phyloP scores from a whole-genome alignment of 2,797 vertebrate genomes.

The Pyrrhura leucotis region DNA sequence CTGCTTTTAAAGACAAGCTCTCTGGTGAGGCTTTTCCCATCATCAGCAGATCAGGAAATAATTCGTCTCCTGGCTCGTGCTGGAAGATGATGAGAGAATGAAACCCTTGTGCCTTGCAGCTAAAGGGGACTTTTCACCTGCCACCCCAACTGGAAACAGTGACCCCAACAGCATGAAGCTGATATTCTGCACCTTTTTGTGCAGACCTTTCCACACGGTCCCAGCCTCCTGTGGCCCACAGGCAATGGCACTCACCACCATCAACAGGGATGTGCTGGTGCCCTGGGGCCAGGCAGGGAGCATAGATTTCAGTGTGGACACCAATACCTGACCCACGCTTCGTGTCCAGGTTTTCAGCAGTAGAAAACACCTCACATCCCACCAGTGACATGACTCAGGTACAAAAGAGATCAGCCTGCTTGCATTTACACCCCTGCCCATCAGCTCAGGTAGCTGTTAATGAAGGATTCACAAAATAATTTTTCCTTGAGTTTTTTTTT shows the following conservation, averaged over 20 bases:
- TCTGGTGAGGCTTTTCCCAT: neutral
- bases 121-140: neutral
- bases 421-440: neutral
- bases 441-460: neutral
- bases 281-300: accelerated
- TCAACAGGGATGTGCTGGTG: accelerated
- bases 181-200: too few species aligned
- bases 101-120: neutral
- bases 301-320: accelerated
- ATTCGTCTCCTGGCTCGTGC: neutral
- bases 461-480: neutral
- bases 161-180: neutral
- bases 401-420: neutral
- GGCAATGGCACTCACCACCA: neutral
- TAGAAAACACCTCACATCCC: neutral
- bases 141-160: neutral
- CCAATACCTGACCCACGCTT: accelerated
- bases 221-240: neutral
- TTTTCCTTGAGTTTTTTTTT: conserved; percentile 5
- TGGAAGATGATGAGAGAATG: neutral
- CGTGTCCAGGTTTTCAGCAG: neutral
- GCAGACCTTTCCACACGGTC: neutral
- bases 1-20: neutral
- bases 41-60: neutral
- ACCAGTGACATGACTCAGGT: accelerated